phyloP scores from a whole-genome alignment of 2,797 vertebrate species.

The Selene dorsalis region DNA sequence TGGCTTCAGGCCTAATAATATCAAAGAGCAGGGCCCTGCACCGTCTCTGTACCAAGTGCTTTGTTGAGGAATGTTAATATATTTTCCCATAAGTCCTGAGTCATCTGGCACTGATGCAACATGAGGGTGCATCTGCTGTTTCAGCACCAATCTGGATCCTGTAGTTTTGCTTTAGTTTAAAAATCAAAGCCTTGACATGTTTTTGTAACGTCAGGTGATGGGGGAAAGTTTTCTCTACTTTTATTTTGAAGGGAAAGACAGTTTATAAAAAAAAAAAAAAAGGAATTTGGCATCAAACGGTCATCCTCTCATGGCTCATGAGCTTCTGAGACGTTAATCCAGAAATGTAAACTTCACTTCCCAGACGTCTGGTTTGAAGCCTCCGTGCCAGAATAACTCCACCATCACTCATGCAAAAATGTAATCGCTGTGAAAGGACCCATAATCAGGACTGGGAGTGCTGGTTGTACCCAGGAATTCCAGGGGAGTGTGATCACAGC shows the following conservation, averaged over 20 bases:
- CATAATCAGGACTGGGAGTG: conserved; percentile 62
- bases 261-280: neutral
- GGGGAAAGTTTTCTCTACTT: neutral
- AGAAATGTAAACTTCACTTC: conserved; percentile 12
- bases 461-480: conserved; percentile 63
- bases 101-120: too few relatives aligned
- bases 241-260: neutral
- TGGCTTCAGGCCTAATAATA: too few relatives aligned
- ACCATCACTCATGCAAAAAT: conserved; percentile 54
- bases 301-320: neutral
- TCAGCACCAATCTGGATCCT: too few relatives aligned
- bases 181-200: neutral
- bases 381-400: conserved; percentile 44
- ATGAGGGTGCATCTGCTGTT: too few relatives aligned
- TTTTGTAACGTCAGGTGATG: neutral
- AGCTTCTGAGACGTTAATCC: conserved; percentile 8
- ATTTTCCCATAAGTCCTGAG: too few relatives aligned
- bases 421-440: conserved; percentile 51
- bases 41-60: too few relatives aligned
- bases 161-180: neutral
- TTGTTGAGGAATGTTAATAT: too few relatives aligned
- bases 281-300: neutral
- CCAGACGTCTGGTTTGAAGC: conserved; percentile 12
- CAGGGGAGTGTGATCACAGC: conserved; percentile 70
- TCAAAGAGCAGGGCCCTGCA: too few relatives aligned